Percentiles rank a stretch among this genome's conserved stretches.
These are phyloP conservation scores for Ophion ellenae DNA, from an alignment of 2,888 invertebrate genomes.

Conservation along the genomic window DNA sequence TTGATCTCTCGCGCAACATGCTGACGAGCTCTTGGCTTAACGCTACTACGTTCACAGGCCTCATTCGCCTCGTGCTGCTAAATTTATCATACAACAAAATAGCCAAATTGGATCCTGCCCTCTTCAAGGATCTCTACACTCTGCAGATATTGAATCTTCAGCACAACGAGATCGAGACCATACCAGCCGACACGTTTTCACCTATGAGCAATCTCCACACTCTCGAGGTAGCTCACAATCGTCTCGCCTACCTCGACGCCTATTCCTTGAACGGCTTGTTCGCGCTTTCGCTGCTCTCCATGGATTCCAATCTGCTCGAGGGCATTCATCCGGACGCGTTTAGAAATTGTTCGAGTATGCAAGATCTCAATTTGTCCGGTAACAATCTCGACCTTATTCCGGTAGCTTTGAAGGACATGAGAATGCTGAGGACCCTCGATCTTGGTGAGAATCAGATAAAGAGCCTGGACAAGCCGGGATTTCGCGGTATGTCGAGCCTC, in stretches of 20 bases:
- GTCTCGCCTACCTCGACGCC: constrained; percentile 92
- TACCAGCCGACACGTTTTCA: constrained; percentile 94
- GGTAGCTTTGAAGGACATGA: constrained; percentile 92
- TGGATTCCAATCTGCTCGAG: constrained; percentile 94
- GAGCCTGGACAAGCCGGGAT: constrained; percentile 91
- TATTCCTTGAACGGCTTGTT: constrained; percentile 95
- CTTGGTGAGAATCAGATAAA: constrained; percentile 95
- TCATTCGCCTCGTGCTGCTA: constrained; percentile 94
- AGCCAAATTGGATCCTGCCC: constrained; percentile 91
- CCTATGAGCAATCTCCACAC: constrained; percentile 97
- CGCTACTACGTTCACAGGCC: constrained; percentile 92
- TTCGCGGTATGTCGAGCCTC: constrained; percentile 93
- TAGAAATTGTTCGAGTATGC: constrained; percentile 94
- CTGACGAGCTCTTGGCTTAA: constrained; percentile 95
- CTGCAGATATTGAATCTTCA: constrained; percentile 95
- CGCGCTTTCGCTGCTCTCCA: constrained; percentile 92
- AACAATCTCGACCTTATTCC: constrained; percentile 93
- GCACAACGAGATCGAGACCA: constrained; percentile 92
- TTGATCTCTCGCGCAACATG: constrained; percentile 94
- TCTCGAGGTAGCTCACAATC: constrained; percentile 93
- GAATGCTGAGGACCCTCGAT: constrained; percentile 93
- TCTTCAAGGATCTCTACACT: constrained; percentile 94
- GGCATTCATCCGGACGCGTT: constrained; percentile 95
- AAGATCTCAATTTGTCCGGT: constrained; percentile 95
- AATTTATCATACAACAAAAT: constrained; percentile 94